These are phyloP conservation scores for Papilio helenus DNA, from an alignment of 1,140 invertebrate species.

Conservation along the genomic window DNA sequence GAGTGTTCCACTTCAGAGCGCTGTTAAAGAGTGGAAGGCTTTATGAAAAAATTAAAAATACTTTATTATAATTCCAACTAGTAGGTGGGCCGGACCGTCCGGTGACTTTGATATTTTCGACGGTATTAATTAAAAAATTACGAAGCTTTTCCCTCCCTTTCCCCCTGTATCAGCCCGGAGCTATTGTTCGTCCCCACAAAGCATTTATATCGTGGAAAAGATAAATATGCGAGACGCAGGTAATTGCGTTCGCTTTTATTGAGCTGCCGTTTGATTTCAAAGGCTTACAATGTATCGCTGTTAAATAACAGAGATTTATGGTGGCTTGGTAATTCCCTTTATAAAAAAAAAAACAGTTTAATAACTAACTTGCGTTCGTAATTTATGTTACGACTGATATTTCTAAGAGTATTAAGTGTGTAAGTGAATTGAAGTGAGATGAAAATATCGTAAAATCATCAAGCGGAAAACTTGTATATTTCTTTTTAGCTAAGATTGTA, in stretches of 20 bases:
- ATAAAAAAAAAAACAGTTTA: too few relatives aligned
- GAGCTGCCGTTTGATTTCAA: slow-evolving; percentile 77
- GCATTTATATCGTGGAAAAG: slow-evolving; percentile 76
- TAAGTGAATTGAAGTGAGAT: too few relatives aligned
- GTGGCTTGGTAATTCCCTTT: background rate
- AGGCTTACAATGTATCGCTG: slow-evolving; percentile 62
- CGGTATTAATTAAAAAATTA: slow-evolving; percentile 81
- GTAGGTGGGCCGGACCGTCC: slow-evolving; percentile 58
- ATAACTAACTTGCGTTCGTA: background rate
- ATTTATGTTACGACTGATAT: background rate
- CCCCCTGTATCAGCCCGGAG: slow-evolving; percentile 41
- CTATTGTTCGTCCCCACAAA: slow-evolving; percentile 75
- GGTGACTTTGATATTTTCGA: slow-evolving; percentile 80
- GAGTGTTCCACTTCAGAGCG: slow-evolving; percentile 40
- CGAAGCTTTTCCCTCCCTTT: slow-evolving; percentile 65
- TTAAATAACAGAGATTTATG: slow-evolving; percentile 33
- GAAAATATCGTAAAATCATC: background rate
- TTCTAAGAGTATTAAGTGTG: too few relatives aligned
- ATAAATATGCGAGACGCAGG: slow-evolving; percentile 78
- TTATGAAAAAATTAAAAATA: slow-evolving; percentile 55
- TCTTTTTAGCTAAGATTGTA: background rate
- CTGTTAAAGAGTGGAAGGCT: slow-evolving; percentile 45
- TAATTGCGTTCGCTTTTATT: slow-evolving; percentile 77
- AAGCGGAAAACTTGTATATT: background rate
- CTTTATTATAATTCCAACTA: slow-evolving; percentile 69